A percentile compares a stretch with the other conserved stretches of the same genome.
Evolutionary conservation across 2,888 invertebrate genomes (phyloP).

Genomic region (Drosophila neonasuta): DNA sequence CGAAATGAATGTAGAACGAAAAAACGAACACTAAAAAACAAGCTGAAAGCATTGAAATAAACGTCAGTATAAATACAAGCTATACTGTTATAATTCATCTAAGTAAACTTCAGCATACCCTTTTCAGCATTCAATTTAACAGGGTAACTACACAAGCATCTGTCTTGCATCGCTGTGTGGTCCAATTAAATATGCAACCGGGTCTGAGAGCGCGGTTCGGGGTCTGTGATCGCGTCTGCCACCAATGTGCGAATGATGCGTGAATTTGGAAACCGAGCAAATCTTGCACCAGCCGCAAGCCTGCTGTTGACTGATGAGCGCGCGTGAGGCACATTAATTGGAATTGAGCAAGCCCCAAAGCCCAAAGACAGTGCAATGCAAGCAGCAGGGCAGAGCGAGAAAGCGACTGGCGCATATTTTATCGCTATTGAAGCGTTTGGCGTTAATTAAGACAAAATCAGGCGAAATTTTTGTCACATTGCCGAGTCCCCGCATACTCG

Average conservation of each 20-base stretch:
- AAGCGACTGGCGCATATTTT: slow-evolving; percentile 77
- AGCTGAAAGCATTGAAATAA: too few species aligned
- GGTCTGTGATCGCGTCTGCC: slow-evolving; percentile 48
- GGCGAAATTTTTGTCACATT: slow-evolving; percentile 80
- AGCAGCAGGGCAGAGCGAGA: slow-evolving; percentile 25
- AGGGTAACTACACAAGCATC: slow-evolving; percentile 41
- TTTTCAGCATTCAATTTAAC: background rate
- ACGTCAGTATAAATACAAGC: background rate
- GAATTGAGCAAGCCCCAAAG: slow-evolving; percentile 58
- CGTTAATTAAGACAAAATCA: slow-evolving; percentile 82
- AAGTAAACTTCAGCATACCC: background rate
- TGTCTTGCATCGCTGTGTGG: slow-evolving; percentile 71
- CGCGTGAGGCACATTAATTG: slow-evolving; percentile 79
- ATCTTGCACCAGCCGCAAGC: slow-evolving; percentile 57
- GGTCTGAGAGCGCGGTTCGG: slow-evolving; percentile 36
- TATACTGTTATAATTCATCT: background rate
- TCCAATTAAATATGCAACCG: slow-evolving; percentile 79
- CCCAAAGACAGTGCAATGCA: slow-evolving; percentile 17
- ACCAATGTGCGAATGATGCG: slow-evolving; percentile 81
- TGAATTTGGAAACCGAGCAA: slow-evolving; percentile 73
- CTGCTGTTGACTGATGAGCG: slow-evolving; percentile 70
- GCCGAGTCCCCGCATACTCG: slow-evolving; percentile 37
- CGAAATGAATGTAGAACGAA: too few species aligned
- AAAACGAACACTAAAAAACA: too few species aligned
- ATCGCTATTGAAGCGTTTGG: slow-evolving; percentile 82